Percentiles rank a stretch among this genome's conserved stretches.
Evolutionary conservation across 2,113 vertebrate species (phyloP).

Genomic region (Urocitellus parryii): DNA sequence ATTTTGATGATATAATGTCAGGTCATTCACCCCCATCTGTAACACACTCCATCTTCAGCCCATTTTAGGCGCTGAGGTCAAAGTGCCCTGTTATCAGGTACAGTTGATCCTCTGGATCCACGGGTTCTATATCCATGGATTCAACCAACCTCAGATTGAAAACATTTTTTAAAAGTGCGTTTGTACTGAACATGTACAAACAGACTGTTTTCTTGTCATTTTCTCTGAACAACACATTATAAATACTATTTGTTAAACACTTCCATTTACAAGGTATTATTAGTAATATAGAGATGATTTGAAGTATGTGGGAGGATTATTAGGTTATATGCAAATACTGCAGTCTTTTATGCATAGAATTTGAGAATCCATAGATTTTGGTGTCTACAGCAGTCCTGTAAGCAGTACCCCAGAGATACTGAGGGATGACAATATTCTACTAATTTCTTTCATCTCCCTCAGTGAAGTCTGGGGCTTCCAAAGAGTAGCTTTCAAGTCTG

Average conservation of each 20-base stretch:
- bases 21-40: neutral
- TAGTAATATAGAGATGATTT: neutral
- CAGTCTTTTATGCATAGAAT: no score
- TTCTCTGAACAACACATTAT: neutral
- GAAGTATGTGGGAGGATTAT: neutral
- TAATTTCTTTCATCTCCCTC: neutral
- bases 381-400: neutral
- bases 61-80: neutral
- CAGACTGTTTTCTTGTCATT: neutral
- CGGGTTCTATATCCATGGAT: neutral
- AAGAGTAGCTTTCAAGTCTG: neutral
- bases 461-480: neutral
- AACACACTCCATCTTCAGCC: neutral
- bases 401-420: neutral
- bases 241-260: neutral
- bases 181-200: no score
- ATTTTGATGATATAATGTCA: neutral
- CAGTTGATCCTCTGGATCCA: no score
- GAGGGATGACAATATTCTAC: no score
- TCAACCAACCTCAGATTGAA: neutral
- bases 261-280: neutral
- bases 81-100: fast-evolving
- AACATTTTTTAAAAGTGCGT: neutral
- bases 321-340: neutral
- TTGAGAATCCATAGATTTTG: neutral